A percentile compares a stretch with the other conserved stretches of the same genome.
Evolutionary conservation across 2,113 vertebrate species (phyloP).

Genomic region (Solea senegalensis): DNA sequence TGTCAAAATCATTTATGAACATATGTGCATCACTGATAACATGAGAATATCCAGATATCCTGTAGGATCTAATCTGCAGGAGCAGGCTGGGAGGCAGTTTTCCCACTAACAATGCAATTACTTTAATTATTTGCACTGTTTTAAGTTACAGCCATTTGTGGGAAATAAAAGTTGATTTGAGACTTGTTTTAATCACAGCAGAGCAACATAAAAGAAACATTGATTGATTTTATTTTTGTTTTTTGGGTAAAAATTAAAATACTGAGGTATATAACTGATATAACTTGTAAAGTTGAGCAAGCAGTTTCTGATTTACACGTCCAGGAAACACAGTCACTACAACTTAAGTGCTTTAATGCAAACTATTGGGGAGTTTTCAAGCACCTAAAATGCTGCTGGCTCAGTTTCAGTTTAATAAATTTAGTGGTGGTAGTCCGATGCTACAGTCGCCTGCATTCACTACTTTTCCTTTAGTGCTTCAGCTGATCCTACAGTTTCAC

Average conservation of each 20-base stretch:
- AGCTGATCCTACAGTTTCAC: no score
- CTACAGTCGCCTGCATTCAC: no score
- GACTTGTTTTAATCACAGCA: background rate
- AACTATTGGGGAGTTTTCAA: no score
- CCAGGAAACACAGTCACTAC: background rate
- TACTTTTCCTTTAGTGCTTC: no score
- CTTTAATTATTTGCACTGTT: background rate
- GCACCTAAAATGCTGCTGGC: background rate
- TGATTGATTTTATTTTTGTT: background rate
- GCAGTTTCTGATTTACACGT: conserved; percentile 7
- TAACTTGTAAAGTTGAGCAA: conserved; percentile 5
- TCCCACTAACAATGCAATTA: background rate
- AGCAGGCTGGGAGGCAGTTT: background rate
- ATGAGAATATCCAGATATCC: background rate
- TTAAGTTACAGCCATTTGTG: background rate
- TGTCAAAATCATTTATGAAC: no score
- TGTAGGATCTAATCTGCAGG: background rate
- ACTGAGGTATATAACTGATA: background rate
- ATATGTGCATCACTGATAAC: no score
- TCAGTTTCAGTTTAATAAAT: no score
- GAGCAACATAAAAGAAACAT: background rate
- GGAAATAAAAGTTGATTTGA: background rate
- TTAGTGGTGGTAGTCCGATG: no score
- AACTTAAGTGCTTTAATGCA: no score
- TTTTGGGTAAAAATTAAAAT: no score